phyloP scores from a whole-genome alignment of 2,797 vertebrate genomes.

The Sebastes vulpes region DNA sequence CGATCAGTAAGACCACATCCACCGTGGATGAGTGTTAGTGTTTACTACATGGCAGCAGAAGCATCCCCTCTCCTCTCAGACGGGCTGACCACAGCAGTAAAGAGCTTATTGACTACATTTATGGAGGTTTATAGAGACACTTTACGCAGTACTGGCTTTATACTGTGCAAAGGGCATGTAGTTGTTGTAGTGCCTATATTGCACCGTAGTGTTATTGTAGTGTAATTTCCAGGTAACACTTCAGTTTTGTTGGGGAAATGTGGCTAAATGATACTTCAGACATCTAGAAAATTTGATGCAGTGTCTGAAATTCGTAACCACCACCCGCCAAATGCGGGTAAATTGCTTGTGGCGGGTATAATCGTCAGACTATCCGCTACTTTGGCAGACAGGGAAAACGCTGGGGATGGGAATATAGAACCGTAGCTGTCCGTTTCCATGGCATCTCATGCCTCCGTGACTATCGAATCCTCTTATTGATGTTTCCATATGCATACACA shows the following conservation, averaged over 20 bases:
- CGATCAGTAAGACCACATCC: slow-evolving; percentile 12
- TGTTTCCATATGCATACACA: too few species aligned
- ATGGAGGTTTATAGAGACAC: not conserved
- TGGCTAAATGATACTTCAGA: not conserved
- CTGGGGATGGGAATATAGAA: too few species aligned
- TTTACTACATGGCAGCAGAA: slow-evolving; percentile 22
- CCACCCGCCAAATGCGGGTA: too few species aligned
- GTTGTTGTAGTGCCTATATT: not conserved
- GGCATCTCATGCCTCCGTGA: too few species aligned
- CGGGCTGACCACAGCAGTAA: slow-evolving; percentile 24
- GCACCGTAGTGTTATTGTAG: not conserved
- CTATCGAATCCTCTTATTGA: too few species aligned
- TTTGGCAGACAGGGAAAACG: too few species aligned
- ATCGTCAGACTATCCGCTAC: too few species aligned
- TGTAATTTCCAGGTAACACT: not conserved
- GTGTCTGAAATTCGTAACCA: fast-evolving
- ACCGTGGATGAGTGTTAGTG: not conserved
- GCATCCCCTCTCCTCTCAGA: not conserved
- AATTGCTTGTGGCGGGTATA: too few species aligned
- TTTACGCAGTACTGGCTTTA: not conserved
- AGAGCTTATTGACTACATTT: slow-evolving; percentile 9
- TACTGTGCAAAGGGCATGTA: not conserved
- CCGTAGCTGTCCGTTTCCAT: too few species aligned
- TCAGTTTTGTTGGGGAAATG: not conserved
- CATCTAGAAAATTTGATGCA: not conserved